phyloP scores from a whole-genome alignment of 2,797 vertebrate species.

The Taenioides sp. region DNA sequence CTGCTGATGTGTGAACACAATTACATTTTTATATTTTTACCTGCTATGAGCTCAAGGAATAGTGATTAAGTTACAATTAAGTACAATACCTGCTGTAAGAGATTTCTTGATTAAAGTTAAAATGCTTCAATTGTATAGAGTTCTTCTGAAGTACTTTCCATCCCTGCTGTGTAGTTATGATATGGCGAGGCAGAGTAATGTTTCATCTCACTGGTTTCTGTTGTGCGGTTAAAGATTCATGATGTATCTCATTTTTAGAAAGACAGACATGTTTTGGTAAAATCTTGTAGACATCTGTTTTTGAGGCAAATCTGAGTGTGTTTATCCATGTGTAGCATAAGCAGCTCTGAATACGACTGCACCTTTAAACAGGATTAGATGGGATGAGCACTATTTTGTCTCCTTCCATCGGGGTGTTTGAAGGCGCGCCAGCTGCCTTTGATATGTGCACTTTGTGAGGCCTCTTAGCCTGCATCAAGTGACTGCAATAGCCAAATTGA shows the following conservation, averaged over 20 bases:
- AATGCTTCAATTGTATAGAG: neutral
- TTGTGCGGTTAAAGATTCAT: neutral
- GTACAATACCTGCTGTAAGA: too few relatives aligned
- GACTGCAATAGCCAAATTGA: conserved; percentile 61
- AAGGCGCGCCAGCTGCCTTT: conserved; percentile 54
- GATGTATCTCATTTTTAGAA: conserved; percentile 2
- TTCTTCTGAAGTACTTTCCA: neutral
- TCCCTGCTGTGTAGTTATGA: neutral
- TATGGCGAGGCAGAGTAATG: neutral
- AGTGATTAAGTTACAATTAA: too few relatives aligned
- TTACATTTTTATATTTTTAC: too few relatives aligned
- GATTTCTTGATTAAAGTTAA: neutral
- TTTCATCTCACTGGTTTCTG: neutral
- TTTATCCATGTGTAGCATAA: neutral
- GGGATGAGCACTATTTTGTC: conserved; percentile 45
- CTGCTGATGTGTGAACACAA: too few relatives aligned
- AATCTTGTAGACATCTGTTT: conserved; percentile 2
- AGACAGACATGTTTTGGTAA: conserved; percentile 1
- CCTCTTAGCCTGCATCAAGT: conserved; percentile 49
- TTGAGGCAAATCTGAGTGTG: conserved; percentile 2
- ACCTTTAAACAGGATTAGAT: conserved; percentile 37
- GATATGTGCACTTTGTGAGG: conserved; percentile 56
- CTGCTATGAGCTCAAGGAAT: too few relatives aligned
- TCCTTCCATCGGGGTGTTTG: conserved; percentile 35
- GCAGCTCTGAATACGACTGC: conserved; percentile 10